phyloP scores from a whole-genome alignment of 2,113 vertebrate species.

The Puma concolor region DNA sequence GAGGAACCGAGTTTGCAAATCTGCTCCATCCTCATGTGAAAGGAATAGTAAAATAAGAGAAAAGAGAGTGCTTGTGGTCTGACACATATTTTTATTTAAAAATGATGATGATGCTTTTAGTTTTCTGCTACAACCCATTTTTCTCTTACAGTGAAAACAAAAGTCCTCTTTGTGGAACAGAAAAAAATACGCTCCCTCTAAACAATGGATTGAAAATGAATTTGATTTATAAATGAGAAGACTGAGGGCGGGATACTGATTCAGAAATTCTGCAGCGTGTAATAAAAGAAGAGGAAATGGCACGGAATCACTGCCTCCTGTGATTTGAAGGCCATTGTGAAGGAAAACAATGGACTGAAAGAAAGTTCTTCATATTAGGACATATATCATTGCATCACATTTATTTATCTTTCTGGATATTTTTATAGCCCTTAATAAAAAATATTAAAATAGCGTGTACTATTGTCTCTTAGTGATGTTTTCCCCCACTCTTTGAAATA shows the following conservation, averaged over 20 bases:
- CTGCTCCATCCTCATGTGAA: not conserved
- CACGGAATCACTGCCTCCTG: slow-evolving; percentile 82
- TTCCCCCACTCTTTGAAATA: slow-evolving; percentile 63
- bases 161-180: slow-evolving; percentile 96
- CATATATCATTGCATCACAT: slow-evolving; percentile 83
- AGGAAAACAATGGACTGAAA: slow-evolving; percentile 85
- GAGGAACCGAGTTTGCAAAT: slow-evolving; percentile 17
- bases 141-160: slow-evolving; percentile 90
- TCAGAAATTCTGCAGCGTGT: slow-evolving; percentile 77
- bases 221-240: slow-evolving; percentile 79
- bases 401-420: slow-evolving; percentile 87
- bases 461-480: slow-evolving; percentile 84
- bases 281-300: slow-evolving; percentile 84
- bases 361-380: slow-evolving; percentile 84
- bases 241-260: slow-evolving; percentile 71
- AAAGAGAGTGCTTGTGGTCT: not conserved
- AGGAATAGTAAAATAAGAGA: slow-evolving; percentile 2
- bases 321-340: slow-evolving; percentile 86
- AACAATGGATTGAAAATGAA: slow-evolving; percentile 73
- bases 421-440: slow-evolving; percentile 87
- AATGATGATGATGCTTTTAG: slow-evolving; percentile 23
- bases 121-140: slow-evolving; percentile 67
- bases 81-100: not conserved
- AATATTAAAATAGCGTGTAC: slow-evolving; percentile 87
- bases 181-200: slow-evolving; percentile 96